phyloP scores from a whole-genome alignment of 2,797 vertebrate species.

The Sebastes vulpes region DNA sequence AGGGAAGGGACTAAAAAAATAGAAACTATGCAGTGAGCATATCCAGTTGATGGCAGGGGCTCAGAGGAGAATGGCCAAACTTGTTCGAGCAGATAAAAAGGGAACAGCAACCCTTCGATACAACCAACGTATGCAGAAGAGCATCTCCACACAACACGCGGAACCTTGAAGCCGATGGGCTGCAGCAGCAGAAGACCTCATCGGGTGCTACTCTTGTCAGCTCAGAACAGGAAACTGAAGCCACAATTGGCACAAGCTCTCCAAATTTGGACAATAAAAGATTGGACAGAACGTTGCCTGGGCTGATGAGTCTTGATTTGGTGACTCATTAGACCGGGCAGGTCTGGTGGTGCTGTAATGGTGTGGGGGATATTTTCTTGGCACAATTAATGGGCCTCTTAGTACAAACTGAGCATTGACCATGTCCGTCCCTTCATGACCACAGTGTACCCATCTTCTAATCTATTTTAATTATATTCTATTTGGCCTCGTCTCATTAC shows the following conservation, averaged over 20 bases:
- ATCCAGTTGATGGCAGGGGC: not conserved
- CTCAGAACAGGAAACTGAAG: not conserved
- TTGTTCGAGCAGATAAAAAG: not conserved
- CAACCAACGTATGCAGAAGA: not conserved
- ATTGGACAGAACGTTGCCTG: no score
- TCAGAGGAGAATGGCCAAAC: not conserved
- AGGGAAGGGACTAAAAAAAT: not conserved
- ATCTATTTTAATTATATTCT: not conserved
- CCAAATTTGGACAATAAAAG: not conserved
- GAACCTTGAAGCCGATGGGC: not conserved
- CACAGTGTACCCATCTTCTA: not conserved
- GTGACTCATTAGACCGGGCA: no score
- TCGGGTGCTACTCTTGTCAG: not conserved
- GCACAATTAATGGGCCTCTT: not conserved
- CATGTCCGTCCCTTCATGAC: not conserved
- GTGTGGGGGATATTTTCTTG: not conserved
- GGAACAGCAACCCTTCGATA: not conserved
- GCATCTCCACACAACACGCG: not conserved
- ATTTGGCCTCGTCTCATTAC: not conserved
- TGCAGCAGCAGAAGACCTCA: not conserved
- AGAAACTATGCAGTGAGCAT: no score
- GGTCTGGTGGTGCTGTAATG: not conserved
- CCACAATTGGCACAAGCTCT: not conserved
- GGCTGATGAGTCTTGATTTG: no score
- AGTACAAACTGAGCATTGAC: not conserved